Evolutionary conservation across 2,113 vertebrate species (phyloP).

Genomic region (Cyanoderma ruficeps): DNA sequence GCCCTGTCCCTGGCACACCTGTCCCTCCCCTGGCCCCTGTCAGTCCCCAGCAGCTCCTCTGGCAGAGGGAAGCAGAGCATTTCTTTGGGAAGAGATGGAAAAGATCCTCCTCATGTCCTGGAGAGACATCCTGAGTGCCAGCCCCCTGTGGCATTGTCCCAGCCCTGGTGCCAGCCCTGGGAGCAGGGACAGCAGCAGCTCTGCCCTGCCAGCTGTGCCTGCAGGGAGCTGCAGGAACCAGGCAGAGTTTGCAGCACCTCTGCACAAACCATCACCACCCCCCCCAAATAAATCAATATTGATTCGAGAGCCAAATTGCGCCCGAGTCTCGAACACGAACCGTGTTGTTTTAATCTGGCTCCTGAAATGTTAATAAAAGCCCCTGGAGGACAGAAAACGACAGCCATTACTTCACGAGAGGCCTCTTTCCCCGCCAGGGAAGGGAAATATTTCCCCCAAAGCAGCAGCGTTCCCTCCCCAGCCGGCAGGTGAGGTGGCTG

Average conservation of each 20-base stretch:
- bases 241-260: not conserved
- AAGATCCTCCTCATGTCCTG: not conserved
- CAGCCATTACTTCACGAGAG: not conserved
- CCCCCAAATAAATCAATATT: not conserved
- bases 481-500: rapidly evolving
- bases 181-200: not conserved
- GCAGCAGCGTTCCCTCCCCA: not conserved
- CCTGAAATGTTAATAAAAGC: not conserved
- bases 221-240: not conserved
- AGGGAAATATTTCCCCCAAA: not conserved
- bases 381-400: not conserved
- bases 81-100: not conserved
- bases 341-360: not conserved
- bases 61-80: not conserved
- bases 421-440: not conserved
- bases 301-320: not conserved
- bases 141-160: not conserved
- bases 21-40: too few species aligned
- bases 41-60: too few species aligned
- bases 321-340: not conserved
- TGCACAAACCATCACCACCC: not conserved
- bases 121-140: too few species aligned
- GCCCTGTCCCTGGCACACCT: not conserved
- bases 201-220: not conserved
- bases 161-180: not conserved